Evolutionary conservation across 2,888 invertebrate species (phyloP), one percentile per base, ranked within the genome.

Genomic region (Nymphalis urticae): DNA sequence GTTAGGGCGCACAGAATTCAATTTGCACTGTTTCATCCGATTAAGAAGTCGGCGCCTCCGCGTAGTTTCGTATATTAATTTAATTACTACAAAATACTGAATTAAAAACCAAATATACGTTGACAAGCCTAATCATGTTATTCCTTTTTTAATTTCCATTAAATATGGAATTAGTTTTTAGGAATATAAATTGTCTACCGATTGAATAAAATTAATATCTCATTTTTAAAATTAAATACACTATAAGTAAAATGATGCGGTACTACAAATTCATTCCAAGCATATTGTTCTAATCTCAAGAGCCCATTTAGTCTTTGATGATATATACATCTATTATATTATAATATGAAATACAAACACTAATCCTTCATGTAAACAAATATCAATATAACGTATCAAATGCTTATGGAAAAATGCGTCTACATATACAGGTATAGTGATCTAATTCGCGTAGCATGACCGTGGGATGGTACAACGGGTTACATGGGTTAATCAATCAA

Each of bases 401-500:
- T 53, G 68, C 66, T 64, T 69, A 73, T 17, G 68, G 70, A 67
- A 72, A 72, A 73, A 62, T 66, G 21, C 48, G 65, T 61, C 69
- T 66, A 70, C 65, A 56, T 16, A 48, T 81, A 82, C 82, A 83
- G 82, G 79, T 83, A 82, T 82, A 81, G 77, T 80, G 82, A 79
- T 81, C 82, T 81, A 84, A 83, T 83, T 86, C 77, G 74, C 79
- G 73, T 70, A 63, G 72, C 62, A 63, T 48, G 66, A 68, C 78
- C 80, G 80, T 79, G 71, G 71, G 72, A 73, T 77, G 79, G 80
- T 78, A 79, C 76, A 77, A 75, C 79, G 76, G 78, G 73, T 70
- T 80, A 77, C 75, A 75, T 74, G 78, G 85, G 73, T 74, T 88
- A 89, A 91, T 91, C 90, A 90, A 91, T 92, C 91, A 92, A 83